These are phyloP conservation scores for Adoxophyes honmai DNA, from an alignment of 1,140 invertebrate genomes.

Conservation along the genomic window DNA sequence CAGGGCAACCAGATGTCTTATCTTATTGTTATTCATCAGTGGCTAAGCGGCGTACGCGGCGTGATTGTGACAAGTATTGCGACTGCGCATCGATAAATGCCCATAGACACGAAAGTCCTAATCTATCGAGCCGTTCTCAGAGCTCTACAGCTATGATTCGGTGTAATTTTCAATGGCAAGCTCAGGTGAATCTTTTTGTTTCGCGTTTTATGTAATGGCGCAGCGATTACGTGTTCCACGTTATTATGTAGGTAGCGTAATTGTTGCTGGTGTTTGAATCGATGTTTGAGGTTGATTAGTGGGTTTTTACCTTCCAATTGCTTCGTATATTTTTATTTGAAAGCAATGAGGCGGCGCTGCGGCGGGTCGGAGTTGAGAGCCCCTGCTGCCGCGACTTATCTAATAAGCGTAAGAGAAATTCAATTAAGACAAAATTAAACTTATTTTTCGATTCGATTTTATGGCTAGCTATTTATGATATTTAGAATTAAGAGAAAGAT, in stretches of 20 bases:
- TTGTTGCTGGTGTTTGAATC: neutral
- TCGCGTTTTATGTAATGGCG: slow-evolving; percentile 1
- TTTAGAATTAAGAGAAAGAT: too few relatives aligned
- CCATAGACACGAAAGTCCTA: neutral
- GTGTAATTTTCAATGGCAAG: neutral
- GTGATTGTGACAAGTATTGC: neutral
- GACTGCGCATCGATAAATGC: neutral
- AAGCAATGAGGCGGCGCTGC: too few relatives aligned
- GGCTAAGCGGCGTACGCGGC: neutral
- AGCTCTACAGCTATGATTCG: neutral
- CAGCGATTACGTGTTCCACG: slow-evolving; percentile 8
- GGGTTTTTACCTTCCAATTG: neutral
- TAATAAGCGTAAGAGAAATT: too few relatives aligned
- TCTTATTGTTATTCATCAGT: neutral
- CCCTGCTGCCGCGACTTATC: too few relatives aligned
- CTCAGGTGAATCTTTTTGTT: neutral
- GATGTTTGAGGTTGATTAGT: neutral
- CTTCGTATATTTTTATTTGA: too few relatives aligned
- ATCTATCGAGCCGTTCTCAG: neutral
- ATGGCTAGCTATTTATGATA: too few relatives aligned
- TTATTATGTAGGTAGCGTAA: slow-evolving; percentile 1
- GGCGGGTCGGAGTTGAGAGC: too few relatives aligned
- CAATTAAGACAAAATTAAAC: too few relatives aligned
- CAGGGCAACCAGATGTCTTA: too few relatives aligned
- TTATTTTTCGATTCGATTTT: too few relatives aligned